phyloP scores from a whole-genome alignment of 2,113 vertebrate species.

The Steatornis caripensis region DNA sequence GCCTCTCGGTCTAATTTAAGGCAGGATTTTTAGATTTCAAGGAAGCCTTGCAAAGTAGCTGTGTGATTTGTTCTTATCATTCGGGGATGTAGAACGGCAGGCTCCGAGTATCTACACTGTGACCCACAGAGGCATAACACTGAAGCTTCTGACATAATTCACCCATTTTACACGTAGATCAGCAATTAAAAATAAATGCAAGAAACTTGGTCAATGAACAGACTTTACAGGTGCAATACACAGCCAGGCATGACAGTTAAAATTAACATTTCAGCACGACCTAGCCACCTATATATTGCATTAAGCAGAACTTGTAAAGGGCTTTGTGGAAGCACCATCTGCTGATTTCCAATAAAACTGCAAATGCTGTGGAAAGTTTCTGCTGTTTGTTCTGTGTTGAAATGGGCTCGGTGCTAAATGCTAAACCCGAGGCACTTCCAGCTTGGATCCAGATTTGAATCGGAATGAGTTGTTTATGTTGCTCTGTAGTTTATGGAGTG shows the following conservation, averaged over 20 bases:
- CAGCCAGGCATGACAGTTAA: neutral
- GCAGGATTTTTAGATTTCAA: neutral
- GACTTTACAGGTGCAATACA: neutral
- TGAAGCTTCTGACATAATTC: neutral
- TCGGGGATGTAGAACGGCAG: neutral
- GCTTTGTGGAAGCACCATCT: conserved; percentile 7
- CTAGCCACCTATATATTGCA: neutral
- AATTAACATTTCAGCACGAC: neutral
- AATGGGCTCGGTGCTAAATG: neutral
- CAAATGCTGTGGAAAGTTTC: neutral
- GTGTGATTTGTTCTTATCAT: neutral
- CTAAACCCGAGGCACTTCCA: neutral
- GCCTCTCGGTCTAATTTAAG: neutral
- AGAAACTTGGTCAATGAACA: neutral
- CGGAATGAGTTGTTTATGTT: neutral
- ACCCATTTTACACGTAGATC: neutral
- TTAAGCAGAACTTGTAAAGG: neutral
- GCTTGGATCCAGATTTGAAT: neutral
- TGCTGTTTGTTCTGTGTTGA: neutral
- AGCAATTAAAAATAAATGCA: neutral
- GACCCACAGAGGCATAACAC: neutral
- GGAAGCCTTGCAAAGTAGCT: neutral
- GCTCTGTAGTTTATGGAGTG: neutral
- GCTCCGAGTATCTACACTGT: neutral
- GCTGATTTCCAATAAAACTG: conserved; percentile 13